Base-by-base conservation (phyloP, 2,888 invertebrate genomes). In the Eledona agricola region DNA sequence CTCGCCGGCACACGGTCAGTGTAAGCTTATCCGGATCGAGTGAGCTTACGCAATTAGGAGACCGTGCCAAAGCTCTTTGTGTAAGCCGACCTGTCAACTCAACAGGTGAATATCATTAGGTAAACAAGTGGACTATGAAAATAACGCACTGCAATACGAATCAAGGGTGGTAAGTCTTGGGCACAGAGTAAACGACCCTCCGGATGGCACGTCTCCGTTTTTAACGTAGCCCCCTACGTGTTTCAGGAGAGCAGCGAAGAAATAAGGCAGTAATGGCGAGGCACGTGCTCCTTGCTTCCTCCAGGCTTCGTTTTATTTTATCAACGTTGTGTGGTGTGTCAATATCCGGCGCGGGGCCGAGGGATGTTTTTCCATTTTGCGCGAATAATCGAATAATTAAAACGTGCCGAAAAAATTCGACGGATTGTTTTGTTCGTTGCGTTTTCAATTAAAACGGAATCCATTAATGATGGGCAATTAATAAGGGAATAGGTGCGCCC, bases 71-170 rank as follows among this genome's bases (percentile, higher is more conserved):
- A 55, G 54, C 57, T 47, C 54, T 55, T 51, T 57, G 54, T 57
- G 51, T 55, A 55, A 57, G 57, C 54, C 51, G 47, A 51, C 51
- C 57, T 55, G 57, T 57, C 57, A 57, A 55, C 51, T 57, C 57
- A 57, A 57, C 57, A 57, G 57, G 57, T 57, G 57, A 54, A 57
- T 57, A 57, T 57, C 57, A 57, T 57, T 55, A 57, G 51, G 51
- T 57, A 57, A 57, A 55, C 54, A 57, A 43, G 32, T 45, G 47
- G 42, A 32, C 43, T 51, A 45, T 45, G 45, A 51, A 55, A 45
- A 51, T 55, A 55, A 45, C 50, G 35, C 23, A 10, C 19, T 15
- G 32, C 19, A 19, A 19, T 4, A 5, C 6, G 4, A 5, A 19
- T 5, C 19, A 19, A 19, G 19, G 19, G 19, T 19, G 2, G 9